Evolutionary conservation across 2,797 vertebrate genomes (phyloP).

Genomic region (Amphiprion clarkii): DNA sequence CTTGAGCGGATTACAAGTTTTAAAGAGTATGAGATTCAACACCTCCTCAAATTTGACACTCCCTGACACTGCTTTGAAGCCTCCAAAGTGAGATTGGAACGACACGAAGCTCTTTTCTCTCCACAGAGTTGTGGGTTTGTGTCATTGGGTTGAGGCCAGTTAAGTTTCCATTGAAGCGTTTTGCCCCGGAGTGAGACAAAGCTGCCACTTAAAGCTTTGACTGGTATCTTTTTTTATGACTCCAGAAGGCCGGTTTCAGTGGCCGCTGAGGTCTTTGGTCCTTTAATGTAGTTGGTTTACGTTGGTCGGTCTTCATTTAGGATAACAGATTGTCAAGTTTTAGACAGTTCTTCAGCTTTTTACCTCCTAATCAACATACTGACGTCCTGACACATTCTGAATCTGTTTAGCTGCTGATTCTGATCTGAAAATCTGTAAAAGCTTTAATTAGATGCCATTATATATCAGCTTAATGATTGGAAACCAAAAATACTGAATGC

Average conservation of each 20-base stretch:
- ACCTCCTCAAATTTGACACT: slow-evolving; percentile 84
- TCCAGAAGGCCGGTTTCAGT: slow-evolving; percentile 52
- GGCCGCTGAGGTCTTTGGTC: slow-evolving; percentile 15
- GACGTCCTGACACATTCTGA: neutral
- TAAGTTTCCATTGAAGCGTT: slow-evolving; percentile 80
- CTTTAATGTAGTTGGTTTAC: slow-evolving; percentile 16
- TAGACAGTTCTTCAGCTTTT: neutral
- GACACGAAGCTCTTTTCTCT: slow-evolving; percentile 77
- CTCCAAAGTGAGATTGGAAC: slow-evolving; percentile 79
- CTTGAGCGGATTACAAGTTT: slow-evolving; percentile 87
- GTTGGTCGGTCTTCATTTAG: neutral
- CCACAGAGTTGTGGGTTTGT: slow-evolving; percentile 79
- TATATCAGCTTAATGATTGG: neutral
- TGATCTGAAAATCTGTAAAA: neutral
- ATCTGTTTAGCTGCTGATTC: neutral
- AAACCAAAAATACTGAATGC: neutral
- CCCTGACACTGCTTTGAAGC: slow-evolving; percentile 78
- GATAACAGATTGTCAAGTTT: neutral
- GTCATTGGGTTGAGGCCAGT: slow-evolving; percentile 81
- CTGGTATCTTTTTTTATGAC: slow-evolving; percentile 73
- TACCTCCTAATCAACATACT: neutral
- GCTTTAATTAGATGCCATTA: neutral
- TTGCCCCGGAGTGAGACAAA: slow-evolving; percentile 77
- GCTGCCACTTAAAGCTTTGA: slow-evolving; percentile 75
- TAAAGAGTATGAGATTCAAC: slow-evolving; percentile 83